Evolutionary conservation across 1,140 invertebrate species (phyloP).

Genomic region (Atta colombica): DNA sequence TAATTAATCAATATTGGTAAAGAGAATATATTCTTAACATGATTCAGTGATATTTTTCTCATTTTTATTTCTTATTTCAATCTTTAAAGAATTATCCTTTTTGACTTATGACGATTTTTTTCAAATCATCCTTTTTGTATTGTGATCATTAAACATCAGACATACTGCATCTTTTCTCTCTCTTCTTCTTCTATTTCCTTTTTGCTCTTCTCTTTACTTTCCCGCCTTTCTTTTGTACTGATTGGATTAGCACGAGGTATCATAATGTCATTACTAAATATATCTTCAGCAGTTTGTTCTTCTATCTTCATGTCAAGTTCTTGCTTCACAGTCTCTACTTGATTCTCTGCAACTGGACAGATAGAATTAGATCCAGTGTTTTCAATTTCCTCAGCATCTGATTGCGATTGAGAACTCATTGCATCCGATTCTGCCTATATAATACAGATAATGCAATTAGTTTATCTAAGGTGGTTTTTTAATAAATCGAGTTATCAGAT

Average conservation of each 20-base stretch:
- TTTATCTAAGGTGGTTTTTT: neutral
- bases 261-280: constrained; percentile 83
- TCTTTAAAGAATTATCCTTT: no score
- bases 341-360: constrained; percentile 28
- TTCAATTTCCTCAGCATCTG: constrained; percentile 72
- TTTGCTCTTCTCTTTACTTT: constrained; percentile 91
- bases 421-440: constrained; percentile 73
- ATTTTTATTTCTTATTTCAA: no score
- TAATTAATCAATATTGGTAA: no score
- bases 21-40: no score
- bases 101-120: no score
- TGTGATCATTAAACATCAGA: neutral
- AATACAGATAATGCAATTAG: neutral
- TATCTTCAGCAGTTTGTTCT: constrained; percentile 75
- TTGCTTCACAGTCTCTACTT: constrained; percentile 73
- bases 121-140: no score
- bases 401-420: constrained; percentile 73
- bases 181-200: constrained; percentile 96
- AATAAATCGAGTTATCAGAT: no score
- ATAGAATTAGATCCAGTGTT: constrained; percentile 32
- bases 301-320: constrained; percentile 68
- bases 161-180: constrained; percentile 96
- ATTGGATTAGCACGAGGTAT: constrained; percentile 76
- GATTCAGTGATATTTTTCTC: no score
- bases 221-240: constrained; percentile 86